Percentiles rank a stretch among this genome's conserved stretches.
Conservation (phyloP, 2,113 vertebrate genomes). For the Chaenocephalus aceratus region DNA sequence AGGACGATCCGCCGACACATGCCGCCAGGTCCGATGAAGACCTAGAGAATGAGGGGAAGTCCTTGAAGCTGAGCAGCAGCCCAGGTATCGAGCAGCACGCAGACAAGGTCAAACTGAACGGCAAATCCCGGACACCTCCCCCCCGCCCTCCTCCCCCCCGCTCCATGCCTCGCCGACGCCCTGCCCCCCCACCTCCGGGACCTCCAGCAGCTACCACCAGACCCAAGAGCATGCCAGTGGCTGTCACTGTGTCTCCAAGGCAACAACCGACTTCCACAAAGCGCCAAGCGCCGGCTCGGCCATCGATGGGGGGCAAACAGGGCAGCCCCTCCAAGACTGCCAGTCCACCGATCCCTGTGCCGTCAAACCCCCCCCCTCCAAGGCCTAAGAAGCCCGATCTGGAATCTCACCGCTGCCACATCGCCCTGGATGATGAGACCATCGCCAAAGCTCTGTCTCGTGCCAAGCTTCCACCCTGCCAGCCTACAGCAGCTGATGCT, state of each 20-base stretch:
- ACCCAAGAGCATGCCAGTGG: constrained; percentile 86
- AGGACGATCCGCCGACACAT: constrained; percentile 41
- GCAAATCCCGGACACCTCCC: constrained; percentile 74
- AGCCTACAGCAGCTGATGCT: constrained; percentile 24
- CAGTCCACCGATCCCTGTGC: constrained; percentile 84
- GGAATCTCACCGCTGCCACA: constrained; percentile 81
- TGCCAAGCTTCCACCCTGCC: constrained; percentile 76
- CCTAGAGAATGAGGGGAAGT: constrained; percentile 56
- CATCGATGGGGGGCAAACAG: constrained; percentile 64
- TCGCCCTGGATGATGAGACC: constrained; percentile 81
- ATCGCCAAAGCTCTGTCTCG: constrained; percentile 79
- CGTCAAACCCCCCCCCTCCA: constrained; percentile 83
- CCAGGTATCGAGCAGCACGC: not conserved
- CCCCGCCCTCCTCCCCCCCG: constrained; percentile 84
- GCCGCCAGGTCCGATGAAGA: not conserved
- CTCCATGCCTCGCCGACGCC: constrained; percentile 87
- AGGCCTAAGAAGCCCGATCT: constrained; percentile 85
- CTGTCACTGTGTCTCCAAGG: constrained; percentile 62
- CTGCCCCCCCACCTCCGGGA: constrained; percentile 81
- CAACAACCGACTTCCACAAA: constrained; percentile 25
- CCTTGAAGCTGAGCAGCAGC: not conserved
- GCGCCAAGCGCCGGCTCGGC: constrained; percentile 56
- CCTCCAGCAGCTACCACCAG: constrained; percentile 59
- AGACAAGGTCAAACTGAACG: constrained; percentile 35
- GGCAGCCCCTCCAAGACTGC: constrained; percentile 73